These are phyloP conservation scores for Vireo griseus DNA, from an alignment of 2,797 vertebrate genomes.

Conservation along the genomic window DNA sequence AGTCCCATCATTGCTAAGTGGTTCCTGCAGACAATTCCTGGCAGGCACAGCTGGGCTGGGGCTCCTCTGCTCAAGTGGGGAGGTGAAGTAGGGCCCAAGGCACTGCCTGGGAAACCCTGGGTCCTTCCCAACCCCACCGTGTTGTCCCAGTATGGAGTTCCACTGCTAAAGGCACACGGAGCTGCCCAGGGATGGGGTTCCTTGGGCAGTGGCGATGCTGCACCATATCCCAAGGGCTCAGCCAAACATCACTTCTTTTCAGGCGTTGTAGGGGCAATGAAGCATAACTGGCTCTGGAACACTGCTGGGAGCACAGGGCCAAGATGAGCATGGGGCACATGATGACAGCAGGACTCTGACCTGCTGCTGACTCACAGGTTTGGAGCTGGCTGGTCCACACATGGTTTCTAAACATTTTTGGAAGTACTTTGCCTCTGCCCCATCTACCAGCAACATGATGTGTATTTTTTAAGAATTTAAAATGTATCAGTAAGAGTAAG, in stretches of 20 bases:
- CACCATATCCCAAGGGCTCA: accelerated
- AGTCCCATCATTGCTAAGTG: accelerated
- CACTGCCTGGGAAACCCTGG: not conserved
- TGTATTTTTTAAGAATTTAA: not conserved
- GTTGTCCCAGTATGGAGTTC: not conserved
- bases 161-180: accelerated
- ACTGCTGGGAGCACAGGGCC: not conserved
- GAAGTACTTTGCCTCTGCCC: not conserved
- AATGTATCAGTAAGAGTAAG: not conserved
- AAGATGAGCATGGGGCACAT: accelerated
- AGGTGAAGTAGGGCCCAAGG: not conserved
- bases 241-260: accelerated
- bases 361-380: not conserved
- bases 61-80: accelerated
- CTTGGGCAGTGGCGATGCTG: not conserved
- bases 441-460: not conserved
- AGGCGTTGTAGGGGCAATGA: accelerated
- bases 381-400: not conserved
- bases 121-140: accelerated
- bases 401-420: not conserved
- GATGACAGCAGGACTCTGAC: not conserved
- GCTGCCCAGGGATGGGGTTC: not conserved
- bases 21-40: not conserved
- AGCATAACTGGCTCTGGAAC: accelerated
- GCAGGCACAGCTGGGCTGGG: not conserved